Evolutionary conservation across 2,113 vertebrate genomes (phyloP), one percentile per base, ranked within the genome.

Genomic region (Seriola quinqueradiata): DNA sequence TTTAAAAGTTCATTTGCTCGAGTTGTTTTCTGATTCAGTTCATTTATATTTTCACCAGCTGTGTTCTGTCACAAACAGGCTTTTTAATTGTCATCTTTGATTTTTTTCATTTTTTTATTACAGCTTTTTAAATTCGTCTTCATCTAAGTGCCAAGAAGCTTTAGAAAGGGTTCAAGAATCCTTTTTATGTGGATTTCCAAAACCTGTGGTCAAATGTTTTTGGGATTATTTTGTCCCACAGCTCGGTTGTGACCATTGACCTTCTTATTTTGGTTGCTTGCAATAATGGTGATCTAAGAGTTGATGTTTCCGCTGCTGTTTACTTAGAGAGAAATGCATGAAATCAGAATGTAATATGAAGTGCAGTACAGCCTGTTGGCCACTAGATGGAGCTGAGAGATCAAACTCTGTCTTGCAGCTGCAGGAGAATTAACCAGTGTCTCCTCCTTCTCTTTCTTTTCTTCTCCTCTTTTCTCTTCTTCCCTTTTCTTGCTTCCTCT

Each of bases 311-410:
- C 25, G 25, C 57, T 81, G 55, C 32, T 59, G 63, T 59, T 40
- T 14, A 17, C 8, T 7, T 50, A 44, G 7, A 16, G 11, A 46
- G 44, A 28, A 19, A 13, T 0, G 32, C 0, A 0, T 16, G 5
- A n/a, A 54, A 38, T 17, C 25, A 16, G 3, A 34, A 14, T 58
- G 1, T 8, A 1, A 59, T 5, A 3, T 14, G 0, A 28, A 4
- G 8, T 81, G 71, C 23, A 78, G 7, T 81, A 8, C 65, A 57
- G 1, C 1, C 19, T 1, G 1, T 3, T 34, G 44, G n/a, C 74
- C 88, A 91, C 83, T 60, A 78, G 89, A 58, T 6, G 66, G 86
- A 63, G 88, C 75, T 55, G 4, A 21, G 11, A n/a, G 12, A 0
- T 69, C 17, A 57, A 0, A 7, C 36, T 61, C 11, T 32, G 16